Evolutionary conservation across 2,113 vertebrate species (phyloP).

Genomic region (Poicephalus meyeri): DNA sequence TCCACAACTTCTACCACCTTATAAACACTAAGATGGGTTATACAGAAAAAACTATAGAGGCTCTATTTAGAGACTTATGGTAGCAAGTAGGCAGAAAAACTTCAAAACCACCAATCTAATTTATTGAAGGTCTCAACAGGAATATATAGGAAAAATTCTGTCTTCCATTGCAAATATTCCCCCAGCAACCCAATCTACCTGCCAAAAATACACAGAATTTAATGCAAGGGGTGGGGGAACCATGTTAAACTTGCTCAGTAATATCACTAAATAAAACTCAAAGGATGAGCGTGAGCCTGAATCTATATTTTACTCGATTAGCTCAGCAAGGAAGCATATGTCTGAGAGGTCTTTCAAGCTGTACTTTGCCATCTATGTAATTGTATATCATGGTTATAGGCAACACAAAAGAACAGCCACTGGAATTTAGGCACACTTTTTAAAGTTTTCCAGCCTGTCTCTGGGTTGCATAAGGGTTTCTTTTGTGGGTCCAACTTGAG

Average conservation of each 20-base stretch:
- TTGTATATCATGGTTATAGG: not conserved
- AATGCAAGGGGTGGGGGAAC: not conserved
- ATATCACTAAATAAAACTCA: not conserved
- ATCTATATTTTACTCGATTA: not conserved
- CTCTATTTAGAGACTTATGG: slow-evolving; percentile 78
- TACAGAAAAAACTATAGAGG: slow-evolving; percentile 76
- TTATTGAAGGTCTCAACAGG: slow-evolving; percentile 76
- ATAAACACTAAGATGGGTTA: slow-evolving; percentile 83
- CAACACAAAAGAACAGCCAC: not conserved
- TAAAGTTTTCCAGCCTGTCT: not conserved
- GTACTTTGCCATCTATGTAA: not conserved
- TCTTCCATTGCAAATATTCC: slow-evolving; percentile 66
- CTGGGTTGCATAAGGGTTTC: not conserved
- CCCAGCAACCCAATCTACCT: not conserved
- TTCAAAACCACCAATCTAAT: slow-evolving; percentile 81
- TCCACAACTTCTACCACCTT: slow-evolving; percentile 80
- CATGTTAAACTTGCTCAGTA: not conserved
- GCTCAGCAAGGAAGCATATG: not conserved
- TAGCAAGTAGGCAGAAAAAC: slow-evolving; percentile 81
- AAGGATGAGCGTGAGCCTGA: not conserved
- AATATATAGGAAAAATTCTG: slow-evolving; percentile 70
- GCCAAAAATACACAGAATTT: slow-evolving; percentile 28
- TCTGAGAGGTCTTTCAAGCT: not conserved
- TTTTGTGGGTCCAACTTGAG: not conserved
- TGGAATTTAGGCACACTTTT: not conserved